Conservation (phyloP, 2,797 vertebrate species). For the Helicolenus hilgendorfi region DNA sequence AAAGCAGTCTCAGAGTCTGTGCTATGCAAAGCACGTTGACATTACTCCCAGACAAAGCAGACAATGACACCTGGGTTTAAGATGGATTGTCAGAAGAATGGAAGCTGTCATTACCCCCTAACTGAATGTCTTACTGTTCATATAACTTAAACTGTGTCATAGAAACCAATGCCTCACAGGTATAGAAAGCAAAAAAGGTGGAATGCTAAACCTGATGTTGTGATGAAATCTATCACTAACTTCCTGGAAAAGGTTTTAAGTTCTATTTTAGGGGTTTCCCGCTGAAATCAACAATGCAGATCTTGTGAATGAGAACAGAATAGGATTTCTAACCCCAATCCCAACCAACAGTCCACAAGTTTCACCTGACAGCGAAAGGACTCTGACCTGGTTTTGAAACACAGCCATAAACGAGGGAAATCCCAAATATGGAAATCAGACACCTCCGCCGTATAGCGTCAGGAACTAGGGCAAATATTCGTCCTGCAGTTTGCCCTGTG, state of each 20-base stretch:
- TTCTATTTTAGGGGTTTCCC: constrained; percentile 64
- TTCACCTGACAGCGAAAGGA: constrained; percentile 30
- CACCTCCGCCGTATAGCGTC: constrained; percentile 33
- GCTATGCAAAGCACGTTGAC: constrained; percentile 1
- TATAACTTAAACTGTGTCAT: constrained; percentile 10
- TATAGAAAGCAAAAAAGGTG: neutral
- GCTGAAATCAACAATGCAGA: constrained; percentile 21
- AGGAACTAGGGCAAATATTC: constrained; percentile 2
- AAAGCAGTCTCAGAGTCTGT: neutral
- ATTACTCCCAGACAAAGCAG: neutral
- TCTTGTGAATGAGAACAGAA: constrained; percentile 36
- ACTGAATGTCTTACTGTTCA: constrained; percentile 10
- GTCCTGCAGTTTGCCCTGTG: constrained; percentile 28
- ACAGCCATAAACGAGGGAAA: constrained; percentile 55
- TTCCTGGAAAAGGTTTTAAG: constrained; percentile 42
- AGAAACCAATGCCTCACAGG: constrained; percentile 48
- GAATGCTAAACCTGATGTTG: constrained; percentile 6
- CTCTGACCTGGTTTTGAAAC: constrained; percentile 50
- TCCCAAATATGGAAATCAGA: constrained; percentile 74
- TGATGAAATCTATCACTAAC: constrained; percentile 27
- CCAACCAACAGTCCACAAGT: neutral
- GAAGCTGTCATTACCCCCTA: constrained; percentile 28
- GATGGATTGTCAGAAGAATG: constrained; percentile 28
- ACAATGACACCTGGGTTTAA: constrained; percentile 3
- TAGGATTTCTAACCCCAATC: constrained; percentile 32